Conservation (phyloP, 2,888 invertebrate genomes). For the Argyra leucocephala region DNA sequence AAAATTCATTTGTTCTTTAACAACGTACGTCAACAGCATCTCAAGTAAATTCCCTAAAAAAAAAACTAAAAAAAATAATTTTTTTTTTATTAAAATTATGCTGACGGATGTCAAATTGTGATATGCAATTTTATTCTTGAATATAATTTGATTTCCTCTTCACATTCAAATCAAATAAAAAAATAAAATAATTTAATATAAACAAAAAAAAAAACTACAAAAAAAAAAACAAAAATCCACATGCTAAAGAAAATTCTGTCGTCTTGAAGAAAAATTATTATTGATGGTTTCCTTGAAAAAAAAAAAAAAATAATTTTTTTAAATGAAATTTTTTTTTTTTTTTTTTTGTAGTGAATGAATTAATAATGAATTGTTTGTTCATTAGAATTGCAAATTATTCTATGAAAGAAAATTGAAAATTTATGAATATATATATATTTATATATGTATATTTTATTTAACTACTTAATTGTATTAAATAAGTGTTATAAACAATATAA, state of each 20-base stretch:
- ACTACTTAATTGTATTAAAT: too few species aligned
- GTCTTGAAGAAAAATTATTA: background rate
- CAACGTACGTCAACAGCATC: too few species aligned
- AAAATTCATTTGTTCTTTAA: too few species aligned
- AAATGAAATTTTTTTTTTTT: too few species aligned
- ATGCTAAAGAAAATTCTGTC: too few species aligned
- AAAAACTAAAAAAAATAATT: too few species aligned
- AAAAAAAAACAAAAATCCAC: background rate
- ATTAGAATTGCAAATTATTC: constrained; percentile 2
- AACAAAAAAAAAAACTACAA: background rate
- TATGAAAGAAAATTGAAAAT: too few species aligned
- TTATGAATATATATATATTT: too few species aligned
- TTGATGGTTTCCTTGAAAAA: constrained; percentile 1
- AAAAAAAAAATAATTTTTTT: background rate
- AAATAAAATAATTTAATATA: background rate
- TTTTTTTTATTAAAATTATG: background rate
- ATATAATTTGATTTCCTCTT: constrained; percentile 4
- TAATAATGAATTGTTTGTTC: constrained; percentile 1
- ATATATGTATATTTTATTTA: too few species aligned
- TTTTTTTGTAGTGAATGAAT: background rate
- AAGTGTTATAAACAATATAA: too few species aligned
- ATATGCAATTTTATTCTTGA: constrained; percentile 2
- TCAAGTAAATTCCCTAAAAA: too few species aligned
- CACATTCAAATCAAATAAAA: background rate
- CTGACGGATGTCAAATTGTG: constrained; percentile 3